These are phyloP conservation scores for Casuarius casuarius DNA, from an alignment of 2,113 vertebrate genomes.

Conservation along the genomic window DNA sequence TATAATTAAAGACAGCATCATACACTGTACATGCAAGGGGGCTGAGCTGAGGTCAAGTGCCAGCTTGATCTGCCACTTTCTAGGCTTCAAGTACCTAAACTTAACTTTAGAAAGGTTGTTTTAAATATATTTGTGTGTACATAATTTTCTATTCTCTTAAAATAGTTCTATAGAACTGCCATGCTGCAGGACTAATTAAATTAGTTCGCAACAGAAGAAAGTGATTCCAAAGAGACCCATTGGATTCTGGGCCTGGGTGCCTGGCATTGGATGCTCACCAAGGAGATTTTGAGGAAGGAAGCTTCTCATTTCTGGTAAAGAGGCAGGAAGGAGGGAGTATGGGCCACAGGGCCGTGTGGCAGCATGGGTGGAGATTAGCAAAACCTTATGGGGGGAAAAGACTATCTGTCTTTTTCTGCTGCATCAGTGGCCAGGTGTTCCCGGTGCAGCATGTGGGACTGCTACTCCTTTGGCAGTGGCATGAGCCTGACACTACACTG, in stretches of 20 bases:
- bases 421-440: background rate
- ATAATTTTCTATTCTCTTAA: background rate
- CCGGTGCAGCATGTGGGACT: background rate
- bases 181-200: background rate
- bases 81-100: slow-evolving; percentile 32
- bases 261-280: background rate
- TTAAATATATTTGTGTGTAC: background rate
- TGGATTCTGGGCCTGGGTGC: background rate
- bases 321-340: background rate
- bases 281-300: background rate
- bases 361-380: background rate
- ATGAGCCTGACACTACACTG: background rate
- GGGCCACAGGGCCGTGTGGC: background rate
- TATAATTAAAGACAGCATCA: slow-evolving; percentile 57
- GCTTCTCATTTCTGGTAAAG: background rate
- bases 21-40: background rate
- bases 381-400: background rate
- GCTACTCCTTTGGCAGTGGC: background rate
- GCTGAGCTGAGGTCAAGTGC: slow-evolving; percentile 41
- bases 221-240: background rate
- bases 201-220: background rate
- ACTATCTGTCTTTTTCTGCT: background rate
- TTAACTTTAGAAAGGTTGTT: slow-evolving; percentile 7
- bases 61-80: slow-evolving; percentile 8
- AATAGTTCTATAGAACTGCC: background rate